Evolutionary conservation across 2,113 vertebrate species (phyloP), one percentile per base, ranked within the genome.

Genomic region (Cyrtonyx montezumae): DNA sequence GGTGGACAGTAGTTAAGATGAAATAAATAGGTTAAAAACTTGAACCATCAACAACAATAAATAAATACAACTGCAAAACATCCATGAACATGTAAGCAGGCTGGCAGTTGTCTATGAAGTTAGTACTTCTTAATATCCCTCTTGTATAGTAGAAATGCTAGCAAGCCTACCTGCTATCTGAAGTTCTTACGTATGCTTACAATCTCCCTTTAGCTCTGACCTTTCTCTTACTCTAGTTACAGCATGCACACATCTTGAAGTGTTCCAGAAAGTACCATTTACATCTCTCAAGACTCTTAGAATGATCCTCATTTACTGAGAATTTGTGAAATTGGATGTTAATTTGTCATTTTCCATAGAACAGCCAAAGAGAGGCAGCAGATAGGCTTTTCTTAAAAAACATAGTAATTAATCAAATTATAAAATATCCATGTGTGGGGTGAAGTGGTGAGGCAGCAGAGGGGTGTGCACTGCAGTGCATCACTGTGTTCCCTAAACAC

Each of bases 361-460:
- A 51, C 1, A 67, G 42, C 25, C 25, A 6, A 21, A 23, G 46
- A 58, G 49, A 66, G 34, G 58, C 36, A 55, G n/a, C 0, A 3
- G n/a, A 17, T 5, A 17, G 61, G 6, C 2, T 92, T 56, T 58
- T 28, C 59, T 62, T 84, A 26, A 51, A 26, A 30, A 55, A 17
- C 9, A 53, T 15, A 26, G 26, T 26, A 53, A 17, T 51, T 40
- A 40, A 40, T 40, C 40, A 40, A 51, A 26, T 51, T 15, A 15
- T 28, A 58, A 28, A 30, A 63, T 46, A 2, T 18, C 11, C 3
- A 1, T 0, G 2, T 6, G 48, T 18, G 40, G 12, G 18, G 66
- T 56, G 43, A 26, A 81, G 4, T 4, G 11, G n/a, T 0, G 0
- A 51, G 25, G 53, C n/a, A 53, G 23, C 0, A 0, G 51, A 22